Evolutionary conservation across 2,888 invertebrate genomes (phyloP), one percentile per base, ranked within the genome.

Genomic region (Callimorpha dominula): DNA sequence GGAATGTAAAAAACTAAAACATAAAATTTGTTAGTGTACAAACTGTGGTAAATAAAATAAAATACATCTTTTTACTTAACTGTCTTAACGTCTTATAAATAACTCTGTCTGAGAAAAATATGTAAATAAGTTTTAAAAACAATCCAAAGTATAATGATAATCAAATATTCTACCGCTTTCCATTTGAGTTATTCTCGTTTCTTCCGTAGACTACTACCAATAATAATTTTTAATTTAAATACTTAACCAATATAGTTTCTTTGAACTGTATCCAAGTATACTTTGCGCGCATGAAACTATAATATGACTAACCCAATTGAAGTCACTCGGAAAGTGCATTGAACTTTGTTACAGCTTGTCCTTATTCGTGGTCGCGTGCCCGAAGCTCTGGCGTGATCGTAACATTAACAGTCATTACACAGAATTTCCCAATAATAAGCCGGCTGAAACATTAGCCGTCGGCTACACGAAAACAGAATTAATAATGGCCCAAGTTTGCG

Each of bases 391-490:
- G 93, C 94, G 94, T 94, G 94, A 82, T 91, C 90, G 90, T 88
- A 89, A 89, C 90, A 93, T 94, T 93, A 94, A 92, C 90, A 93
- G 91, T 93, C 93, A 94, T 94, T 94, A 94, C 91, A 94, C 91
- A 91, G 90, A 93, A 94, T 93, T 92, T 93, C 87, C 92, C 93
- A 93, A 94, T 95, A 95, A 93, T 93, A 94, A 93, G 91, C 88
- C 87, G 82, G 82, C 84, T 89, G 91, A 90, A 94, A 93, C 92
- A 93, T 94, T 94, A 93, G 90, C 86, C 87, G 88, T 87, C 87
- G 87, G 90, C 90, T 89, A 91, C 94, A 94, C 92, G 93, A 91
- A 94, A 91, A 91, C 90, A 91, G 90, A 93, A 93, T 94, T 94
- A 94, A 93, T 93, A 94, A 94, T 92, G 92, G 89, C 86, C 89